phyloP scores from a whole-genome alignment of 2,888 invertebrate genomes.

The Notocelia uddmanniana region DNA sequence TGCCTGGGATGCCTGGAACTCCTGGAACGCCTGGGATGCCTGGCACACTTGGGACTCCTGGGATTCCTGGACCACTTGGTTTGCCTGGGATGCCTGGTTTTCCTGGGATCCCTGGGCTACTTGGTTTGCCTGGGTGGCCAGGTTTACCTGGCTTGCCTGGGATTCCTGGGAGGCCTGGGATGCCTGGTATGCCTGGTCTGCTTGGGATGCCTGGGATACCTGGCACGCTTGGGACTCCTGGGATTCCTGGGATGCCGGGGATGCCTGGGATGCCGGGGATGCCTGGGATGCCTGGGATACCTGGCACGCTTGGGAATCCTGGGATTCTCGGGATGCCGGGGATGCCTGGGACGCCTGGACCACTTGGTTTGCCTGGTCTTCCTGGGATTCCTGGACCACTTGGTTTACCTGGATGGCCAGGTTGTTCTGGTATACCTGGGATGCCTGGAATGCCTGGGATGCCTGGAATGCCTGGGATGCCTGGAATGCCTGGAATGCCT shows the following conservation, averaged over 20 bases:
- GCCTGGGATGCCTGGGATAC: background rate
- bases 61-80: slow-evolving; percentile 1
- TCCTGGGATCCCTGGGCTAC: slow-evolving; percentile 56
- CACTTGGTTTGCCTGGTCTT: background rate
- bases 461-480: slow-evolving; percentile 19
- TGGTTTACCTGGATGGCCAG: background rate
- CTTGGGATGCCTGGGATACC: too few relatives aligned
- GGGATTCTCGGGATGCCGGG: too few relatives aligned
- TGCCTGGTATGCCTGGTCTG: background rate
- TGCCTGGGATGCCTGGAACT: background rate
- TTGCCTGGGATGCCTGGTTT: slow-evolving; percentile 5
- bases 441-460: background rate
- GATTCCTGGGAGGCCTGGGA: slow-evolving; percentile 9
- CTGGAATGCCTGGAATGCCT: slow-evolving; percentile 20
- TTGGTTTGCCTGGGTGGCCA: slow-evolving; percentile 52
- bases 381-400: background rate
- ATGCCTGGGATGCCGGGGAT: too few relatives aligned
- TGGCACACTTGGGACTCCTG: too few relatives aligned
- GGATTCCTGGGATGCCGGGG: too few relatives aligned
- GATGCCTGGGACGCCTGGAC: too few relatives aligned
- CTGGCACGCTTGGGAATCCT: background rate
- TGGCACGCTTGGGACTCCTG: too few relatives aligned
- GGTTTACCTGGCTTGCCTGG: slow-evolving; percentile 52
- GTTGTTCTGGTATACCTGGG: background rate
- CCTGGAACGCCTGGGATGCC: too few relatives aligned